phyloP scores from a whole-genome alignment of 1,140 invertebrate species.

The Calephelis nemesis region DNA sequence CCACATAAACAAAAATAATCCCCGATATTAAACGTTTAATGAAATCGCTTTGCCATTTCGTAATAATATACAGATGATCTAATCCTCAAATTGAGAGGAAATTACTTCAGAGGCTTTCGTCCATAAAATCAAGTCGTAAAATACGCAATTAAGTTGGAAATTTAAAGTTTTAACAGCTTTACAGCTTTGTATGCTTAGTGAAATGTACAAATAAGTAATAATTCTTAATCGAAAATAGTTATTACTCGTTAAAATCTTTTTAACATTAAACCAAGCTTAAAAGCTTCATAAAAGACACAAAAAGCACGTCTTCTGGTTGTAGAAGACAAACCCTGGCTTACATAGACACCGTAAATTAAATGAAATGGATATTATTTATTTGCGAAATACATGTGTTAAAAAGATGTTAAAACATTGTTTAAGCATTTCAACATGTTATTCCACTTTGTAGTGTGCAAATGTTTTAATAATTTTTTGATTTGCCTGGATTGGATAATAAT shows the following conservation, averaged over 20 bases:
- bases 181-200: neutral
- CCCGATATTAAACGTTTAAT: neutral
- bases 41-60: neutral
- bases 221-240: neutral
- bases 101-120: constrained; percentile 10
- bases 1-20: neutral
- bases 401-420: too few species aligned
- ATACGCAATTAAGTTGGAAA: constrained; percentile 9
- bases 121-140: constrained; percentile 11
- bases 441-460: too few species aligned
- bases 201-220: constrained; percentile 14
- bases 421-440: too few species aligned
- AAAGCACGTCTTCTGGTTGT: too few species aligned
- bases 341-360: too few species aligned
- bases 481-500: too few species aligned
- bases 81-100: constrained; percentile 18
- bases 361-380: too few species aligned
- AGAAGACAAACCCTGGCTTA: too few species aligned
- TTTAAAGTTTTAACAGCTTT: neutral
- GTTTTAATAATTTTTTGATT: too few species aligned
- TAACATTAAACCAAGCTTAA: too few species aligned
- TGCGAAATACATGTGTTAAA: too few species aligned
- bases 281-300: too few species aligned
- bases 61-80: constrained; percentile 11
- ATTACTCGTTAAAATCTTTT: neutral